Conservation (phyloP, 1,140 invertebrate species). For the Araneus ventricosus region DNA sequence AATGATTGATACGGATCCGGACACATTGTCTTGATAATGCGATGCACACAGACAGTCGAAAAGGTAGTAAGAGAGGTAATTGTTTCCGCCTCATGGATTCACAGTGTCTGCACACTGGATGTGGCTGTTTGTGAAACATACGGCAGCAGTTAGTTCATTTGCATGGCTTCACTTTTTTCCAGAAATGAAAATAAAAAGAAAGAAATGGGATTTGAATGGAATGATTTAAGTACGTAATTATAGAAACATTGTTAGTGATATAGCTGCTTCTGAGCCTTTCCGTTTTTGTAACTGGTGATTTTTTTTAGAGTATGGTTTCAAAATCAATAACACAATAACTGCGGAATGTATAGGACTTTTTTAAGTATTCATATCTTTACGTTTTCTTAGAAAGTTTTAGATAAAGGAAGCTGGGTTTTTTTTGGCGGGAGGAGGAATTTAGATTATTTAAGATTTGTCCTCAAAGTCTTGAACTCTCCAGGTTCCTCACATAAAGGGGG, state of each 20-base stretch:
- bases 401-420: too few relatives aligned
- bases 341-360: too few relatives aligned
- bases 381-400: too few relatives aligned
- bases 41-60: background rate
- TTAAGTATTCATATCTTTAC: too few relatives aligned
- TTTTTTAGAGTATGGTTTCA: background rate
- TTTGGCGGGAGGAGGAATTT: too few relatives aligned
- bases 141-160: background rate
- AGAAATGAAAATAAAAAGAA: background rate
- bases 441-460: too few relatives aligned
- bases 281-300: background rate
- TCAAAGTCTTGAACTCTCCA: too few relatives aligned
- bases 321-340: too few relatives aligned
- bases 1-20: slow-evolving; percentile 68
- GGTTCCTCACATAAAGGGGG: too few relatives aligned
- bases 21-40: slow-evolving; percentile 16
- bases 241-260: background rate
- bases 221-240: slow-evolving; percentile 1
- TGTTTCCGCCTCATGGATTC: slow-evolving; percentile 50
- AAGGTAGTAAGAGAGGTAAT: slow-evolving; percentile 49
- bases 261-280: background rate
- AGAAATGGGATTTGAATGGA: background rate
- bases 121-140: background rate
- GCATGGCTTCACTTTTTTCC: background rate
- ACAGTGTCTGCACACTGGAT: background rate